Evolutionary conservation across 2,888 invertebrate species (phyloP).

Genomic region (Cheilosia vulpina): DNA sequence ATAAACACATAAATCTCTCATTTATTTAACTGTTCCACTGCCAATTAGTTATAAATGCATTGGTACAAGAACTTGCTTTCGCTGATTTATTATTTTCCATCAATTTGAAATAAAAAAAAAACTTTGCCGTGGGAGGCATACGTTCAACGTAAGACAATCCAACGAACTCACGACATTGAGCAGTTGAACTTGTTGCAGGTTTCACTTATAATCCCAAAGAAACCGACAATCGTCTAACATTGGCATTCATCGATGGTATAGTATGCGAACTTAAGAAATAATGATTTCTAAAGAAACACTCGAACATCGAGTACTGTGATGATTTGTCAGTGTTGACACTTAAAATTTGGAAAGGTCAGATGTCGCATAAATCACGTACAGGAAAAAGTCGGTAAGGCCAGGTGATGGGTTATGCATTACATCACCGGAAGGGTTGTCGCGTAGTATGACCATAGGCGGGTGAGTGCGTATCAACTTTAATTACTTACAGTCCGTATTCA

Average conservation of each 20-base stretch:
- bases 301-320: neutral
- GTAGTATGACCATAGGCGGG: too few species aligned
- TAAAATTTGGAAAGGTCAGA: constrained; percentile 18
- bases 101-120: neutral
- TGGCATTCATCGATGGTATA: constrained; percentile 15
- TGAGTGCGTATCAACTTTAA: too few species aligned
- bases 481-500: too few species aligned
- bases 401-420: neutral
- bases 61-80: too few species aligned
- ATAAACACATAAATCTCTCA: too few species aligned
- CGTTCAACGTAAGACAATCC: neutral
- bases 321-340: constrained; percentile 1
- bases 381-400: neutral
- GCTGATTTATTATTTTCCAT: neutral
- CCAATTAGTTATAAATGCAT: too few species aligned
- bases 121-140: neutral
- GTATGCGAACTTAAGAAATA: constrained; percentile 7
- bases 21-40: too few species aligned
- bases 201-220: neutral
- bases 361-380: constrained; percentile 27
- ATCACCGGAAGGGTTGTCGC: neutral
- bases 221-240: constrained; percentile 12
- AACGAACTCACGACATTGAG: neutral
- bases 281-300: neutral
- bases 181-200: constrained; percentile 5